Conservation (phyloP, 1,140 invertebrate species). For the Drosophila sechellia region DNA sequence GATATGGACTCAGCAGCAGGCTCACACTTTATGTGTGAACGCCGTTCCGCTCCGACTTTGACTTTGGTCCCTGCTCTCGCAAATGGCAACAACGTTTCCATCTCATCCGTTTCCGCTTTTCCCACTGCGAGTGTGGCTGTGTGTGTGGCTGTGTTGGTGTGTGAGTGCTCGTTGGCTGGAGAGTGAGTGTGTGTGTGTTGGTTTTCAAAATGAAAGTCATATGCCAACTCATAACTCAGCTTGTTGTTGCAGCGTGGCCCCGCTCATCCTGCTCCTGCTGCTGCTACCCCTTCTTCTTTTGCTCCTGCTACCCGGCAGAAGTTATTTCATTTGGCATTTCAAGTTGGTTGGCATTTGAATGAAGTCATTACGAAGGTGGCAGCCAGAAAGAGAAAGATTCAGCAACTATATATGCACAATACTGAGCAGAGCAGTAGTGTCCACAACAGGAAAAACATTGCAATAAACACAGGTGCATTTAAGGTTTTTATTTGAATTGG, state of each 20-base stretch:
- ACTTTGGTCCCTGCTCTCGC: slow-evolving; percentile 32
- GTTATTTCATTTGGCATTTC: slow-evolving; percentile 82
- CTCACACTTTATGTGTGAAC: slow-evolving; percentile 75
- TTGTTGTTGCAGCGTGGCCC: slow-evolving; percentile 58
- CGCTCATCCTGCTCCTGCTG: slow-evolving; percentile 1
- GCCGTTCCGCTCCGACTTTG: slow-evolving; percentile 47
- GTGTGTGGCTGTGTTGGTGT: background rate
- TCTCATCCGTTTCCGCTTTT: slow-evolving; percentile 52
- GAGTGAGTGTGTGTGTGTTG: slow-evolving; percentile 37
- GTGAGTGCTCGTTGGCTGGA: slow-evolving; percentile 4
- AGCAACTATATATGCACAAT: slow-evolving; percentile 53
- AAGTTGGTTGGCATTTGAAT: slow-evolving; percentile 81
- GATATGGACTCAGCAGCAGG: slow-evolving; percentile 50
- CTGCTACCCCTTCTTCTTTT: slow-evolving; percentile 8
- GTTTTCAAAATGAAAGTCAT: slow-evolving; percentile 80
- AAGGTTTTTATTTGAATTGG: no score
- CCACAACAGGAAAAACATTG: background rate
- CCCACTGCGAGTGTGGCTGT: slow-evolving; percentile 13
- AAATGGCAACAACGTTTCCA: slow-evolving; percentile 67
- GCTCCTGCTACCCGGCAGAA: slow-evolving; percentile 54
- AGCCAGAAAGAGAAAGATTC: slow-evolving; percentile 44
- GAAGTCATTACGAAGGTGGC: slow-evolving; percentile 77
- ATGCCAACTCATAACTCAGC: slow-evolving; percentile 81
- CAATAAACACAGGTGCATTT: no score
- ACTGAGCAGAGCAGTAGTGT: background rate